phyloP scores from a whole-genome alignment of 2,888 invertebrate species.

The Xestobium rufovillosum region DNA sequence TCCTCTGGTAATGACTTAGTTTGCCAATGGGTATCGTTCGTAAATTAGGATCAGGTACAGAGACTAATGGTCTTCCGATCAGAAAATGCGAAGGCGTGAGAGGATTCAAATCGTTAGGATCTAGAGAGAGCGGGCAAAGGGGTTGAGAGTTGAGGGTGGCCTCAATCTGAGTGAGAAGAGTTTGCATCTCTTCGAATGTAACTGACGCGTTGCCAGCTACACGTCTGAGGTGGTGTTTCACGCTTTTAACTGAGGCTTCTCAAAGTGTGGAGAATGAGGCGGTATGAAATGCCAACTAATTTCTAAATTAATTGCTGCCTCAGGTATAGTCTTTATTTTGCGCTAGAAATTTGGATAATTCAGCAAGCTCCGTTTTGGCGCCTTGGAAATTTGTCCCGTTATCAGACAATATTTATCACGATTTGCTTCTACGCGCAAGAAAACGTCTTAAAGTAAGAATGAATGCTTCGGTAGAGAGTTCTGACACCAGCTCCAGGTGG shows the following conservation, averaged over 20 bases:
- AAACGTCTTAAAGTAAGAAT: slow-evolving; percentile 22
- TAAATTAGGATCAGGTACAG: slow-evolving; percentile 11
- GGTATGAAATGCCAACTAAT: too few relatives aligned
- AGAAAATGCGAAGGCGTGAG: slow-evolving; percentile 18
- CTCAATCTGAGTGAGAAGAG: slow-evolving; percentile 15
- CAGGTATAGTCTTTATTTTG: slow-evolving; percentile 24
- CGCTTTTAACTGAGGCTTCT: slow-evolving; percentile 20
- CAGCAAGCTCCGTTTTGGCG: slow-evolving; percentile 16
- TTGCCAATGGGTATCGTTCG: too few relatives aligned
- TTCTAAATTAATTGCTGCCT: too few relatives aligned
- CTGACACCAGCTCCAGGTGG: slow-evolving; percentile 22
- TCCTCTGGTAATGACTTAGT: too few relatives aligned
- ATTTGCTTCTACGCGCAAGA: slow-evolving; percentile 18
- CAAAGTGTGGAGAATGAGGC: too few relatives aligned
- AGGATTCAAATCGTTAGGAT: slow-evolving; percentile 13
- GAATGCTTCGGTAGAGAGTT: slow-evolving; percentile 20
- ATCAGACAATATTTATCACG: slow-evolving; percentile 20
- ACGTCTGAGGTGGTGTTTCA: slow-evolving; percentile 24
- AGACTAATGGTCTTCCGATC: slow-evolving; percentile 9
- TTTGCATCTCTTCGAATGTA: slow-evolving; percentile 15
- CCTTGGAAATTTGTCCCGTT: slow-evolving; percentile 26
- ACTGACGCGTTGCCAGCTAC: slow-evolving; percentile 11
- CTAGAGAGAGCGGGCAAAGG: slow-evolving; percentile 10
- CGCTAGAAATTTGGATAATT: slow-evolving; percentile 17
- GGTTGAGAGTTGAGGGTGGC: slow-evolving; percentile 17